Evolutionary conservation across 2,888 invertebrate species (phyloP).

Genomic region (Exocentrus adspersus): DNA sequence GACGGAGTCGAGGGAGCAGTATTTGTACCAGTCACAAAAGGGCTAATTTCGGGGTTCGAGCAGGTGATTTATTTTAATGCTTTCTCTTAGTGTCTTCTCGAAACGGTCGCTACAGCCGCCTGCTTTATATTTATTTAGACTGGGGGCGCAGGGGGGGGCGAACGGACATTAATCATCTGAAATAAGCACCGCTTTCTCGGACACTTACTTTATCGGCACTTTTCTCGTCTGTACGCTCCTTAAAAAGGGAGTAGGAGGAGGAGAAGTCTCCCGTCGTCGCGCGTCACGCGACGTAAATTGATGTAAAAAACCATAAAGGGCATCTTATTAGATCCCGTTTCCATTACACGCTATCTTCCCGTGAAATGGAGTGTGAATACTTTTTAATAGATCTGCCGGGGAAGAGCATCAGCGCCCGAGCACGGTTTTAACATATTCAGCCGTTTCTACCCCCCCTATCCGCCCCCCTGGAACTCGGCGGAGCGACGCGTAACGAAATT

Average conservation of each 20-base stretch:
- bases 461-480: constrained; percentile 6
- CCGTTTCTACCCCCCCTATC: constrained; percentile 6
- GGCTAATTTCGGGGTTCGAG: constrained; percentile 20
- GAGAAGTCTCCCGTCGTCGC: background rate
- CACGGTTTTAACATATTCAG: constrained; percentile 24
- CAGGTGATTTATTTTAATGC: constrained; percentile 22
- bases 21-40: constrained; percentile 21
- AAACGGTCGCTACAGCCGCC: background rate
- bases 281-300: constrained; percentile 6
- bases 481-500: constrained; percentile 6
- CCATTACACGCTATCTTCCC: constrained; percentile 17
- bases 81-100: constrained; percentile 6
- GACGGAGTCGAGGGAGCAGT: constrained; percentile 14
- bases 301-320: constrained; percentile 14
- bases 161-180: background rate
- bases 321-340: constrained; percentile 12
- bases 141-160: too few relatives aligned
- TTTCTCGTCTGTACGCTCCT: too few relatives aligned
- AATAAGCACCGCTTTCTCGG: background rate
- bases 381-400: constrained; percentile 21
- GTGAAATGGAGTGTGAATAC: constrained; percentile 25
- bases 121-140: background rate
- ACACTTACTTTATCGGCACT: background rate
- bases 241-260: too few relatives aligned
- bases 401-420: too few relatives aligned